Evolutionary conservation across 2,113 vertebrate genomes (phyloP).

Genomic region (Dermatemys mawii): DNA sequence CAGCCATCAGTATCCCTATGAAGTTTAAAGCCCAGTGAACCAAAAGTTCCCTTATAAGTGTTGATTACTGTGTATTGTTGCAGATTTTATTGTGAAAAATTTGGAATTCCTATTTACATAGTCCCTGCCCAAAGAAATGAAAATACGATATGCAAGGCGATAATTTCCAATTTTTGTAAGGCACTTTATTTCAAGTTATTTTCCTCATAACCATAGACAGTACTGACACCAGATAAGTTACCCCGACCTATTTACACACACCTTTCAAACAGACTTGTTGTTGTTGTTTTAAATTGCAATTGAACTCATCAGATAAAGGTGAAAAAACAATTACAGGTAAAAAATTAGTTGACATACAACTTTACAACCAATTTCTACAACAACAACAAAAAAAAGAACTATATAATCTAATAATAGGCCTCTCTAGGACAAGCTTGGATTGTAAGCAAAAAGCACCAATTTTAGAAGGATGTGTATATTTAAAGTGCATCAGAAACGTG

Average conservation of each 20-base stretch:
- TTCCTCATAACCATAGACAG: background rate
- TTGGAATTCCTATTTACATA: background rate
- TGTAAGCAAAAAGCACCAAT: constrained; percentile 18
- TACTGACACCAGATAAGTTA: background rate
- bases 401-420: background rate
- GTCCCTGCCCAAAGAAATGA: background rate
- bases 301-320: background rate
- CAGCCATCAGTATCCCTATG: background rate
- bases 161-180: background rate
- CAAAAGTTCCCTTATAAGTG: background rate
- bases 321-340: background rate
- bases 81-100: background rate
- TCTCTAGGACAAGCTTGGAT: background rate
- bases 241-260: background rate
- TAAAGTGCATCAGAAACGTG: background rate
- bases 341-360: background rate
- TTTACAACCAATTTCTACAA: background rate
- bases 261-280: background rate
- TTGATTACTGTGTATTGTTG: background rate
- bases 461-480: background rate
- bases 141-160: background rate
- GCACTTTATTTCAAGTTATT: background rate
- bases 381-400: background rate
- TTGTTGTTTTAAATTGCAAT: background rate
- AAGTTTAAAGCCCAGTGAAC: background rate